Conservation (phyloP, 1,140 invertebrate genomes). For the Leptinotarsa defecta region DNA sequence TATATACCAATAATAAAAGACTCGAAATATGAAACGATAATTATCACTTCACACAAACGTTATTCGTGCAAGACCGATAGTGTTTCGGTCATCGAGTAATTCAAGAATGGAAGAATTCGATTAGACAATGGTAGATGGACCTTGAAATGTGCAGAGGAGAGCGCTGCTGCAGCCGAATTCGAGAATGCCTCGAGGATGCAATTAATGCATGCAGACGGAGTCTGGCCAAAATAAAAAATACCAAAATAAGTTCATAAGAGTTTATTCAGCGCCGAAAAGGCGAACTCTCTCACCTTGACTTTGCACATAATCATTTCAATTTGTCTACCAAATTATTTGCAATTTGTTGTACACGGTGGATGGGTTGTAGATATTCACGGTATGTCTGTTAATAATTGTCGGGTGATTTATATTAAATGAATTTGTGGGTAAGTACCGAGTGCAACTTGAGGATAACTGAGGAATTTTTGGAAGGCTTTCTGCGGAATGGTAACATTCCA, state of each 20-base stretch:
- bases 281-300: slow-evolving; percentile 45
- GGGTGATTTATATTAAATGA: too few species aligned
- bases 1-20: too few species aligned
- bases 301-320: slow-evolving; percentile 40
- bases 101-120: slow-evolving; percentile 15
- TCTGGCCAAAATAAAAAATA: slow-evolving; percentile 44
- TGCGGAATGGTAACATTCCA: too few species aligned
- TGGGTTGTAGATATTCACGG: slow-evolving; percentile 10
- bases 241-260: slow-evolving; percentile 43
- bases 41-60: neutral
- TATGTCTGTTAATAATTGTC: neutral
- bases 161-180: slow-evolving; percentile 40
- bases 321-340: slow-evolving; percentile 36
- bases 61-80: neutral
- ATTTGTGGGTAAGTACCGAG: too few species aligned
- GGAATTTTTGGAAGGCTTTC: too few species aligned
- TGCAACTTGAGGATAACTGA: too few species aligned
- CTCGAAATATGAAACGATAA: too few species aligned
- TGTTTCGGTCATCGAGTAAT: neutral
- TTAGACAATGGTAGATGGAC: slow-evolving; percentile 28
- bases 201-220: slow-evolving; percentile 49
- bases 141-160: slow-evolving; percentile 28
- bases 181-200: slow-evolving; percentile 44
- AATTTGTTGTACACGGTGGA: slow-evolving; percentile 8
- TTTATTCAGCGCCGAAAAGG: slow-evolving; percentile 40